Evolutionary conservation across 2,888 invertebrate species (phyloP).

Genomic region (Ariolimax columbianus): DNA sequence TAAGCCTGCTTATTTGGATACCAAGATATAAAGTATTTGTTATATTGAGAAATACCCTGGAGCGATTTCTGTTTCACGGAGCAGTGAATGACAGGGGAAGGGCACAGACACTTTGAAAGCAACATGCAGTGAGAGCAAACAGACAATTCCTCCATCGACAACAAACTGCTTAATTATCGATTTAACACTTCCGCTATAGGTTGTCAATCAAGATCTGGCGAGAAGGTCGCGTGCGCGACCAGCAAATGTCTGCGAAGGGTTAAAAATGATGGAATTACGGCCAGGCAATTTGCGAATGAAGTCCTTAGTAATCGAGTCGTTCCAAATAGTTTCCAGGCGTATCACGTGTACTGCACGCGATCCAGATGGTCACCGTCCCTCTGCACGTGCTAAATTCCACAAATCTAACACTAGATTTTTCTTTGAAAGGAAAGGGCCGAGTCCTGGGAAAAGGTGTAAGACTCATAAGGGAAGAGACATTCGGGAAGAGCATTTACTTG

Average conservation of each 20-base stretch:
- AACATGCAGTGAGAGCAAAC: too few relatives aligned
- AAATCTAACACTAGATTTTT: background rate
- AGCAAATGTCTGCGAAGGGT: constrained; percentile 22
- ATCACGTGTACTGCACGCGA: constrained; percentile 40
- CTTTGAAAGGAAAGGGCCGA: background rate
- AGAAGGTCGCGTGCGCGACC: constrained; percentile 3
- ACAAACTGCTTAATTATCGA: background rate
- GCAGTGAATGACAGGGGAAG: too few relatives aligned
- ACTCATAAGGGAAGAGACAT: too few relatives aligned
- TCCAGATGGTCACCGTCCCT: constrained; percentile 47
- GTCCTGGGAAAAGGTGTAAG: background rate
- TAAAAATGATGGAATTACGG: constrained; percentile 43
- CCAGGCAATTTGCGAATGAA: background rate
- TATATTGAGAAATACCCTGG: too few relatives aligned
- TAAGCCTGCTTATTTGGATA: too few relatives aligned
- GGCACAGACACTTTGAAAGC: too few relatives aligned
- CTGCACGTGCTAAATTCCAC: constrained; percentile 41
- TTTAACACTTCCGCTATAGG: background rate
- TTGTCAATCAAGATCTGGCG: constrained; percentile 25
- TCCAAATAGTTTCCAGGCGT: background rate
- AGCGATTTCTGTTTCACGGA: too few relatives aligned
- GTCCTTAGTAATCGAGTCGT: constrained; percentile 31
- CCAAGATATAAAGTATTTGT: too few relatives aligned
- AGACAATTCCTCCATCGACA: background rate
- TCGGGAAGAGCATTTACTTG: too few relatives aligned